A percentile compares a stretch with the other conserved stretches of the same genome.
Evolutionary conservation across 2,113 vertebrate genomes (phyloP).

Genomic region (Ophiodon elongatus): DNA sequence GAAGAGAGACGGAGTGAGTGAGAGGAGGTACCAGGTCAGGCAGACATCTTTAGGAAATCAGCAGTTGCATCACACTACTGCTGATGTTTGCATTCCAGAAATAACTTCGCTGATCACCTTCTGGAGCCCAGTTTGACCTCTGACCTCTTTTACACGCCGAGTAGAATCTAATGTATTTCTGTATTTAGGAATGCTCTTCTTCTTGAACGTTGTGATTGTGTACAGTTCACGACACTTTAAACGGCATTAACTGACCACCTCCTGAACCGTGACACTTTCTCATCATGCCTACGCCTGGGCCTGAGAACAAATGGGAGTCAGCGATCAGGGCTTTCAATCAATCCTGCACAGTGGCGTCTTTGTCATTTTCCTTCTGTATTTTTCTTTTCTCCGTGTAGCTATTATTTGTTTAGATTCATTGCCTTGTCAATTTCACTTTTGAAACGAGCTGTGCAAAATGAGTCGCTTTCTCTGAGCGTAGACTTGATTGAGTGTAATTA

Average conservation of each 20-base stretch:
- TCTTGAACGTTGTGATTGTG: not conserved
- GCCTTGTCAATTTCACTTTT: not conserved
- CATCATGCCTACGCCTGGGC: not conserved
- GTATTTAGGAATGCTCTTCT: not conserved
- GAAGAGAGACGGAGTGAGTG: slow-evolving; percentile 4
- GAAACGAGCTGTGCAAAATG: not conserved
- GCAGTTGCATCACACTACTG: not conserved
- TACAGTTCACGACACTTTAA: not conserved
- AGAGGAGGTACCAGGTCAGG: not conserved
- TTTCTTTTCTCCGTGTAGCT: not conserved
- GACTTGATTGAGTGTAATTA: too few species aligned
- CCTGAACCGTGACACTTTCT: not conserved
- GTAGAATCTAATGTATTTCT: not conserved
- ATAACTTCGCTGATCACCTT: not conserved
- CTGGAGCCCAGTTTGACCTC: not conserved
- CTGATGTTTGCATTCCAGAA: not conserved
- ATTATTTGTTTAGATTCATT: not conserved
- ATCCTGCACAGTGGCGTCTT: slow-evolving; percentile 1
- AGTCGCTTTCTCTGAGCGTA: not conserved
- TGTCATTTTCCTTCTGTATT: slow-evolving; percentile 6
- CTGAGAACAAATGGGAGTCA: not conserved
- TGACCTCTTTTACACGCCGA: not conserved
- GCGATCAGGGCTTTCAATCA: slow-evolving; percentile 23
- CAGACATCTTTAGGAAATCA: not conserved
- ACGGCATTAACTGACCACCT: not conserved